Evolutionary conservation across 2,797 vertebrate species (phyloP), one percentile per base, ranked within the genome.

Genomic region (Phataginus tricuspis): DNA sequence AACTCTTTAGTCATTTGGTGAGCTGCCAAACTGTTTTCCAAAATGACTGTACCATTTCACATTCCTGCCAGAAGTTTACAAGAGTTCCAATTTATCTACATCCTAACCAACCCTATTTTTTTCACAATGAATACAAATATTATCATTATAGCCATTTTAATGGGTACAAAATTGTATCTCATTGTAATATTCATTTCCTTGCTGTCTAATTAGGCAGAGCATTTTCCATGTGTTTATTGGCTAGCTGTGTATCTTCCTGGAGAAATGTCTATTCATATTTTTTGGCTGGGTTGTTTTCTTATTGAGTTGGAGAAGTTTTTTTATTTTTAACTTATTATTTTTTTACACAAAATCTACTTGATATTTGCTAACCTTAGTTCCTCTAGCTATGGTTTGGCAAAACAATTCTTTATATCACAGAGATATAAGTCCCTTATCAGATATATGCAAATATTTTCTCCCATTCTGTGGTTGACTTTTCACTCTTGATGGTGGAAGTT

Each of bases 331-430:
- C 78, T 42, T 42, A 31, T 64, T 64, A 59, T 59, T 9, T 59
- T 82, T 82, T 61, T 98, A 98, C 98, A 98, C 98, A 99, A 99
- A 98, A 98, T 98, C 98, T 98, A 98, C 98, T 98, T 98, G 97
- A 98, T 98, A 98, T 98, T 98, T 99, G 98, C 98, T 98, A 98
- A 98, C 98, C 97, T 98, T 98, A 98, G 98, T 98, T 98, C 98
- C 98, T 98, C 98, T 98, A 98, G 98, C 98, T 98, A 98, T 98
- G 98, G 98, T 98, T 98, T 97, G 98, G 98, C 98, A 98, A 61
- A 93, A 45, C 31, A 93, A 57, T 72, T 23, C 95, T 98, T 98
- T 98, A 98, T 98, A 79, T 55, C 55, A 21, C 57, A 19, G 53
- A 39, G 29, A 15, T 86, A 59, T 1, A 25, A 71, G 18, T n/a